Base-by-base conservation (phyloP, 92 coral and sea anemone genomes). In the Zoanthus gigantus region DNA sequence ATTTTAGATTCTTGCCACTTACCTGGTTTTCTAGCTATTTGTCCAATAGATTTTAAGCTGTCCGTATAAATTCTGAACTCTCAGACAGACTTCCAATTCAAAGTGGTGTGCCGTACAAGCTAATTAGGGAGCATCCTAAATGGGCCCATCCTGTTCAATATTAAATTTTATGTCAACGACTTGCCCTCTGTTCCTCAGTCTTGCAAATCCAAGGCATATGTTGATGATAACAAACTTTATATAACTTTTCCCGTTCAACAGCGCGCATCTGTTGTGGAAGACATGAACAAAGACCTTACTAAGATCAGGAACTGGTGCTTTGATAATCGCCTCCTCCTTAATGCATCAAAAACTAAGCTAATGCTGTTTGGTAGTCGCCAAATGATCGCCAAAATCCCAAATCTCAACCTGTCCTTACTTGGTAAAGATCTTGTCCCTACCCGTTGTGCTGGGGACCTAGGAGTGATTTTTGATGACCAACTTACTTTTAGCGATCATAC, bases 271-370 rank as follows among this genome's bases (percentile, higher is more conserved):
- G 78, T 47, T 5, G 7, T 69, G 16, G 46, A 53, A 44, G 1
- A 82, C 60, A 69, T 72, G 9, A 84, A 48, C n/a, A 53, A 72
- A 7, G 71, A 71, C 7, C 48, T 84, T n/a, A 10, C 14, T 60
- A 74, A 75, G 74, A 86, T 86, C 31, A 71, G 83, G 29, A 58
- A 85, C 71, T 75, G 82, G 75, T 74, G 83, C 31, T 75, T 75
- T 34, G 45, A 75, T 5, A 86, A 86, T 52, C 23, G 3, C 44
- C 89, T 86, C 0, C 74, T 75, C 4, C 76, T 60, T 34, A 75
- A 75, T 75, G 84, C 84, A 77, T 45, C 89, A 76, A 23, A 23
- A 23, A 23, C 23, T 23, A 23, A 23, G 23, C 23, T 23, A 23
- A 23, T 23, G 23, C 23, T 23, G 23, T 23, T 23, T 23, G 23